A percentile compares a stretch with the other conserved stretches of the same genome.
Evolutionary conservation across 2,113 vertebrate species (phyloP).

Genomic region (Coptodon rendalli): DNA sequence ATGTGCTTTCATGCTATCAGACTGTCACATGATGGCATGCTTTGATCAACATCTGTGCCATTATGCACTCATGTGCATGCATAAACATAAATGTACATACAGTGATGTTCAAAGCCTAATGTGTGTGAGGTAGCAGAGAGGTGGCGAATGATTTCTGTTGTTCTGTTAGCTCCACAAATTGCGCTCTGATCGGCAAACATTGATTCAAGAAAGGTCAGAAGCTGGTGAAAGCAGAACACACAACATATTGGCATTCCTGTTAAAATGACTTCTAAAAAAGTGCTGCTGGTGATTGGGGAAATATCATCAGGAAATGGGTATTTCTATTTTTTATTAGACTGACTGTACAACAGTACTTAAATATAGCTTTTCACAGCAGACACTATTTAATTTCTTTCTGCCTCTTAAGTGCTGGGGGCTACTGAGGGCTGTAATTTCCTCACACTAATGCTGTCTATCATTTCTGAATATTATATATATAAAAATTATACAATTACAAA

Average conservation of each 20-base stretch:
- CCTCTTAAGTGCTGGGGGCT: neutral
- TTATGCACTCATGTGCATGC: neutral
- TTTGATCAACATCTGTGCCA: neutral
- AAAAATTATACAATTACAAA: neutral
- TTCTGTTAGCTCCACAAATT: conserved; percentile 5
- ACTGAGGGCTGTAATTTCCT: neutral
- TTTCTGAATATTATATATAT: neutral
- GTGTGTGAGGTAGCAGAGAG: neutral
- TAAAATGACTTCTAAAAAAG: conserved; percentile 35
- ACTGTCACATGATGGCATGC: neutral
- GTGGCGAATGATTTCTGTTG: neutral
- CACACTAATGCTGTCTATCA: neutral
- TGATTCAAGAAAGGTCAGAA: conserved; percentile 43
- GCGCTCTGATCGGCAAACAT: conserved; percentile 3
- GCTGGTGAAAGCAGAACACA: neutral
- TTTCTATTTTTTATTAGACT: neutral
- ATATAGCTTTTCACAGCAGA: neutral
- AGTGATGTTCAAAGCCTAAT: neutral
- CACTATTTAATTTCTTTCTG: neutral
- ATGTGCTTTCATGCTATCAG: neutral
- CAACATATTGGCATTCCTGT: conserved; percentile 27
- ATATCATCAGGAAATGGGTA: neutral
- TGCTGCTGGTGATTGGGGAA: neutral
- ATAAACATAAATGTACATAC: neutral
- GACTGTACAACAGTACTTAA: neutral